phyloP scores from a whole-genome alignment of 2,888 invertebrate genomes.

The Ganaspis brasiliensis region DNA sequence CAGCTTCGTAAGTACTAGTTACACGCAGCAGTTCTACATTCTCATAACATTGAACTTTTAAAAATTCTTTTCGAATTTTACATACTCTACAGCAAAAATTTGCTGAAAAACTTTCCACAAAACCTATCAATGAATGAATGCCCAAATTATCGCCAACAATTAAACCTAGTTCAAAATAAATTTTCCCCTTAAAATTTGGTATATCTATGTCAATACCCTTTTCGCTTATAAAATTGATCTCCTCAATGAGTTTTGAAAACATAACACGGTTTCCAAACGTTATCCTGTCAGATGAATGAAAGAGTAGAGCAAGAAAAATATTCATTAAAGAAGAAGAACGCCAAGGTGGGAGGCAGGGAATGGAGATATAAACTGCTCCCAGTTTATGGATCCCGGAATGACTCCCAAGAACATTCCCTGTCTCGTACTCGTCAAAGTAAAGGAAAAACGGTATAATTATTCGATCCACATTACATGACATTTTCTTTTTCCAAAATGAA shows the following conservation, averaged over 20 bases:
- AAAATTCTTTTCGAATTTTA: constrained; percentile 28
- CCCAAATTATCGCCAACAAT: constrained; percentile 50
- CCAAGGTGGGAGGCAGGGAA: constrained; percentile 39
- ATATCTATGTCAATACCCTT: constrained; percentile 28
- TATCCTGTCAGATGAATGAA: constrained; percentile 42
- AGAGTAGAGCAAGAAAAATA: constrained; percentile 24
- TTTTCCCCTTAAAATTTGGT: not conserved
- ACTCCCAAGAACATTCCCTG: constrained; percentile 43
- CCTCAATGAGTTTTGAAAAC: constrained; percentile 16
- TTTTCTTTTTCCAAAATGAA: no score
- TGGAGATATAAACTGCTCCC: constrained; percentile 47
- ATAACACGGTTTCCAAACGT: constrained; percentile 35
- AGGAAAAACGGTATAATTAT: no score
- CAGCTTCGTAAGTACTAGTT: constrained; percentile 43
- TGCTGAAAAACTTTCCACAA: constrained; percentile 45
- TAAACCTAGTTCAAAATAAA: constrained; percentile 42
- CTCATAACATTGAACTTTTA: constrained; percentile 49
- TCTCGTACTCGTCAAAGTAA: constrained; percentile 49
- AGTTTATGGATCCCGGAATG: constrained; percentile 43
- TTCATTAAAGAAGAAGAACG: constrained; percentile 25
- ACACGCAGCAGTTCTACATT: constrained; percentile 6
- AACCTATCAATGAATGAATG: constrained; percentile 35
- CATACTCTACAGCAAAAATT: constrained; percentile 48
- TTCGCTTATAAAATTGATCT: constrained; percentile 37
- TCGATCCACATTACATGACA: no score